Evolutionary conservation across 2,797 vertebrate species (phyloP), one percentile per base, ranked within the genome.

Genomic region (Atherinosoma microstoma): DNA sequence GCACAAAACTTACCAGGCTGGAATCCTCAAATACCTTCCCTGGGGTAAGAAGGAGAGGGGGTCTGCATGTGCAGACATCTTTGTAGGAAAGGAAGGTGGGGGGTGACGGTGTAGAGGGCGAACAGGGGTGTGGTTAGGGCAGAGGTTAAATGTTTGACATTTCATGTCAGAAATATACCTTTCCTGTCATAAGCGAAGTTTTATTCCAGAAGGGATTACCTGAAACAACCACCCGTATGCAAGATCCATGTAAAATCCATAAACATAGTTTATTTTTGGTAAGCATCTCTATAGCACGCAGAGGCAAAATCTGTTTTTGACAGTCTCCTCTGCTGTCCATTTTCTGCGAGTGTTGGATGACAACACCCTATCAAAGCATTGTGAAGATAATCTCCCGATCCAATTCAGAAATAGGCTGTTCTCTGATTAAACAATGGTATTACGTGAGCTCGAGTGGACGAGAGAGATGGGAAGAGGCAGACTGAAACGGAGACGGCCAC

Each of bases 391-490:
- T 85, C 86, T 80, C 74, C 38, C 59, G 65, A 82, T 76, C 75
- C 74, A 76, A 79, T 83, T 86, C 83, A 62, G 70, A 84, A 88
- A 84, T 82, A 79, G 76, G 45, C 68, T 63, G 70, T 74, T 89
- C 71, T 75, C 66, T 67, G 67, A 61, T 79, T 68, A 83, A 81
- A 84, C 79, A 86, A 83, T 82, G 59, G 83, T 76, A 80, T 80
- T 83, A 80, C 54, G 72, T 51, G 67, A 73, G 73, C 7, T 3
- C 3, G 16, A 59, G 62, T 3, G 58, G 49, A 72, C 8, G 29
- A 27, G 36, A 27, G 42, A 13, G 57, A 84, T 38, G 35, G 73
- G 61, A 47, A 66, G 80, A 70, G 73, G 72, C 49, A 13, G 54
- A 36, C 73, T 79, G 83, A 87, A 83, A 87, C 53, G 47, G 76